Evolutionary conservation across 2,113 vertebrate genomes (phyloP).

Genomic region (Indri indri): DNA sequence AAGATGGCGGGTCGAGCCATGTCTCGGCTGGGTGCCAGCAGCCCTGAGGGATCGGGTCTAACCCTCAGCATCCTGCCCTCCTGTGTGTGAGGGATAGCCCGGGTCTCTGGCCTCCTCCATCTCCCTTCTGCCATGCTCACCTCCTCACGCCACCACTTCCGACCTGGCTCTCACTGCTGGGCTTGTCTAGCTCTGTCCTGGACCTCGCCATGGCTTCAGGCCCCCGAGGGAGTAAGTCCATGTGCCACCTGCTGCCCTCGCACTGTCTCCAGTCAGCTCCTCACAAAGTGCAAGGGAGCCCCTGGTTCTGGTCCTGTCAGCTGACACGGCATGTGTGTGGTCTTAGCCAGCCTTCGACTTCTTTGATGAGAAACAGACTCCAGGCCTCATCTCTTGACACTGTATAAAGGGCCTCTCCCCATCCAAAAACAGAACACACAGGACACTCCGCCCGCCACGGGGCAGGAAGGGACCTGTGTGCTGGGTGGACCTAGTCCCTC

Average conservation of each 20-base stretch:
- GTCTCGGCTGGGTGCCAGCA: background rate
- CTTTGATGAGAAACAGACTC: background rate
- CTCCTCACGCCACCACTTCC: background rate
- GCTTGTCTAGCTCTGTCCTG: background rate
- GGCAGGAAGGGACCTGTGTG: background rate
- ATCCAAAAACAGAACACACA: background rate
- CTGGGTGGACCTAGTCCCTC: background rate
- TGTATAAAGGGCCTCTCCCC: background rate
- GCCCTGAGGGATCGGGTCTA: background rate
- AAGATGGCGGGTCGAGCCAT: background rate
- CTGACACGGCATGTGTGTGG: accelerated
- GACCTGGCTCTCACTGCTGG: background rate
- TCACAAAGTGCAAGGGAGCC: background rate
- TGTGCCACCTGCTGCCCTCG: background rate
- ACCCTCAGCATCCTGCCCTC: background rate
- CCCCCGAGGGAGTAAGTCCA: background rate
- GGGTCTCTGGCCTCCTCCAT: background rate
- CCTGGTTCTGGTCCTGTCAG: background rate
- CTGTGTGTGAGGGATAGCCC: background rate
- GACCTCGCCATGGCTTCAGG: background rate
- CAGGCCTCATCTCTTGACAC: background rate
- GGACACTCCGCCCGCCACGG: background rate
- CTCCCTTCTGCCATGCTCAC: background rate
- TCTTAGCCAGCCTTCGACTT: background rate
- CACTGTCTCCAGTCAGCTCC: background rate